Conservation (phyloP, 1,140 invertebrate genomes). For the Trypoxylus dichotomus region DNA sequence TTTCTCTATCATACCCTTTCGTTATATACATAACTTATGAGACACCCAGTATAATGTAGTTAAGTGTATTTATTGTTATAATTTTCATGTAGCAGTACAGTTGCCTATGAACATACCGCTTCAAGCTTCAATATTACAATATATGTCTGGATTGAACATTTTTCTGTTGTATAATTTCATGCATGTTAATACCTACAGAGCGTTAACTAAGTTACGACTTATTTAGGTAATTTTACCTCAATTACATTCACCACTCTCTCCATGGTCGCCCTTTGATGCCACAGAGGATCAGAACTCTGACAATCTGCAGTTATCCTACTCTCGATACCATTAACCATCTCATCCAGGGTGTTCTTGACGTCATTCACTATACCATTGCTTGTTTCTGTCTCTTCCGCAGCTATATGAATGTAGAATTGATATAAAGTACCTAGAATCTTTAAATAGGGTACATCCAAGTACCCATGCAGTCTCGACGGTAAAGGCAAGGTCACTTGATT, state of each 20-base stretch:
- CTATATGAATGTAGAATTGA: constrained; percentile 39
- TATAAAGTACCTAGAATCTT: constrained; percentile 40
- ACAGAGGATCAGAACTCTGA: constrained; percentile 37
- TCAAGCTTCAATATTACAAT: too few species aligned
- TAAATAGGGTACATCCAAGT: constrained; percentile 41
- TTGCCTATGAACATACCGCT: too few species aligned
- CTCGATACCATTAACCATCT: constrained; percentile 34
- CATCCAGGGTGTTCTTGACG: constrained; percentile 36
- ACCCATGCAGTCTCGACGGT: constrained; percentile 44
- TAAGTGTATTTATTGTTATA: too few species aligned
- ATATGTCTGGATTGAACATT: too few species aligned
- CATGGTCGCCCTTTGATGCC: constrained; percentile 39
- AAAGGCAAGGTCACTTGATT: constrained; percentile 43
- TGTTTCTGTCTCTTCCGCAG: constrained; percentile 35
- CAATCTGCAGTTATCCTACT: constrained; percentile 26
- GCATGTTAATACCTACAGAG: too few species aligned
- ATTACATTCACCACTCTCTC: constrained; percentile 45
- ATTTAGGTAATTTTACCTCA: constrained; percentile 39
- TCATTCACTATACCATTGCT: constrained; percentile 33
- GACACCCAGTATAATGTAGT: too few species aligned
- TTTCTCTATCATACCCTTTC: too few species aligned
- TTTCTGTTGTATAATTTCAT: too few species aligned
- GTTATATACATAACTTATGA: too few species aligned
- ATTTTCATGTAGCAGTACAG: too few species aligned
- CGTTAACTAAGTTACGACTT: too few species aligned